Evolutionary conservation across 2,113 vertebrate genomes (phyloP).

Genomic region (Cryptotis parvus): DNA sequence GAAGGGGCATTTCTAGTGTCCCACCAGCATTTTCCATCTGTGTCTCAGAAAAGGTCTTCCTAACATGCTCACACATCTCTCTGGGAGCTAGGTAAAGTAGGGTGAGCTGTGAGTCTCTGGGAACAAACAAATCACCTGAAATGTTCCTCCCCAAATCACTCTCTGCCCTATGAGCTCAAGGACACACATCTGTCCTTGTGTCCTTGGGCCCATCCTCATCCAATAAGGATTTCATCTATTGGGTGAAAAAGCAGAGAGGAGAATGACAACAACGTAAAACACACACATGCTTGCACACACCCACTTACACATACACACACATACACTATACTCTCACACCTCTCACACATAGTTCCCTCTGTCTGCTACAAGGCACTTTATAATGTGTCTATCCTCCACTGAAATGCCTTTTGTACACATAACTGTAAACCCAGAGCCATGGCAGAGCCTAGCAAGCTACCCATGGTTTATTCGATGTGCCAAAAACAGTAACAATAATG

Average conservation of each 20-base stretch:
- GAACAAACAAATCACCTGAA: not conserved
- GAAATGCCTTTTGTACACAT: not conserved
- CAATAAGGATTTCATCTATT: not conserved
- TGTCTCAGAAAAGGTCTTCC: not conserved
- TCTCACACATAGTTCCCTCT: too few relatives aligned
- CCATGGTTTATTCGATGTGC: too few relatives aligned
- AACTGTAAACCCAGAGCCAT: too few relatives aligned
- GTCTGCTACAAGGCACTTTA: too few relatives aligned
- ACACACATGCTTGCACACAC: too few relatives aligned
- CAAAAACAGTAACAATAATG: too few relatives aligned
- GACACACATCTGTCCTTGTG: too few relatives aligned
- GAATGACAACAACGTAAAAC: not conserved
- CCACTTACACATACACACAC: too few relatives aligned
- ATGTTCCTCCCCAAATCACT: not conserved
- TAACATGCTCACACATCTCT: not conserved
- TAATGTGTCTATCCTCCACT: too few relatives aligned
- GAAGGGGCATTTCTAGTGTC: not conserved
- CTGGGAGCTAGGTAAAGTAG: not conserved
- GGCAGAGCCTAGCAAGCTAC: too few relatives aligned
- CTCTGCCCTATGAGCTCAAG: not conserved
- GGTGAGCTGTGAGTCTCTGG: not conserved
- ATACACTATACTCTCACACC: too few relatives aligned
- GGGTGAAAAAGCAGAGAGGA: not conserved
- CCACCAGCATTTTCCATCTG: too few relatives aligned
- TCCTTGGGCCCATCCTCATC: not conserved